Evolutionary conservation across 2,797 vertebrate genomes (phyloP).

Genomic region (Rhyacichthys aspro): DNA sequence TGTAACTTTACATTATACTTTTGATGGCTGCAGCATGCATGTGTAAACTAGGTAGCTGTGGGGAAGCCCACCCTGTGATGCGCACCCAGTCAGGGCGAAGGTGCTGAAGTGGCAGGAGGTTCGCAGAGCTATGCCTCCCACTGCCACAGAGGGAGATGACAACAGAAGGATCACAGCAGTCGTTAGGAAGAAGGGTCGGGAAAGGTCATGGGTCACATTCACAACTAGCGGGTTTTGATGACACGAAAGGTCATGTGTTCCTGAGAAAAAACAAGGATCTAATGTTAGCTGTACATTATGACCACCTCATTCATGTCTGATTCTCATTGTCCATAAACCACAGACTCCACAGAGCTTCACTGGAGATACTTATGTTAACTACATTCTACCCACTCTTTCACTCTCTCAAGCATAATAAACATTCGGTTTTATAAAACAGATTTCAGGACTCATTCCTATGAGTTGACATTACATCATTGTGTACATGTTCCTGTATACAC

Average conservation of each 20-base stretch:
- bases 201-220: slow-evolving; percentile 80
- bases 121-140: slow-evolving; percentile 87
- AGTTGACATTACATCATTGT: too few species aligned
- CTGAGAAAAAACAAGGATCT: slow-evolving; percentile 63
- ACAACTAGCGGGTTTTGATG: slow-evolving; percentile 87
- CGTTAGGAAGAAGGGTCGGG: slow-evolving; percentile 70
- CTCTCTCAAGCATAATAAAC: too few species aligned
- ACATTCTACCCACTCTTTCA: too few species aligned
- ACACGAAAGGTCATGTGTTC: slow-evolving; percentile 87
- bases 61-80: slow-evolving; percentile 79
- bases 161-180: slow-evolving; percentile 85
- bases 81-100: slow-evolving; percentile 85
- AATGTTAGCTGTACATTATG: neutral
- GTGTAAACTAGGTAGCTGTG: slow-evolving; percentile 71
- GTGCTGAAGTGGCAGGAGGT: slow-evolving; percentile 80
- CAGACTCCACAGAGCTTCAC: too few species aligned
- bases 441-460: too few species aligned
- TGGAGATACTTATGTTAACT: too few species aligned
- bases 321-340: too few species aligned
- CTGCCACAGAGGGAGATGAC: slow-evolving; percentile 85
- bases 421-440: too few species aligned
- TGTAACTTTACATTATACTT: too few species aligned
- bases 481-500: too few species aligned
- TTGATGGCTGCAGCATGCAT: slow-evolving; percentile 17
- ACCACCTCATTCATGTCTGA: too few species aligned